phyloP scores from a whole-genome alignment of 92 coral and sea anemone genomes.

The Phenganax marumi region DNA sequence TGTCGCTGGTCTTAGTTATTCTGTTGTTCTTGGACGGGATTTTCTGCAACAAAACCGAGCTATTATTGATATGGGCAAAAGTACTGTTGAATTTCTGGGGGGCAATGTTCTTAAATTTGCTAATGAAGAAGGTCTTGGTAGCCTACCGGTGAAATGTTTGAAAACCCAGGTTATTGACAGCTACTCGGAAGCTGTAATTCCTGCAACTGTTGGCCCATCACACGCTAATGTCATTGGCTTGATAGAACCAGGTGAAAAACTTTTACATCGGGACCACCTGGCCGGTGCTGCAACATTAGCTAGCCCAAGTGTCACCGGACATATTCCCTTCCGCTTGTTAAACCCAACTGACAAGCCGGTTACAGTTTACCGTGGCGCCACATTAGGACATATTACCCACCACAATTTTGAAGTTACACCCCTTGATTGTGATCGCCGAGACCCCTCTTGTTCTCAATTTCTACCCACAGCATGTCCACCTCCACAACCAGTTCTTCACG shows the following conservation, averaged over 20 bases:
- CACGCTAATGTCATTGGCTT: not conserved
- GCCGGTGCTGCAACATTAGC: conserved; percentile 1
- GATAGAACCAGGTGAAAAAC: conserved; percentile 28
- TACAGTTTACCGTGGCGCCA: conserved; percentile 16
- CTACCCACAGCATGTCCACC: not conserved
- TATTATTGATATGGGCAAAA: not conserved
- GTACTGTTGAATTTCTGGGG: conserved; percentile 1
- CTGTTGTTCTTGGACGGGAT: not conserved
- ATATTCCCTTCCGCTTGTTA: conserved; percentile 25
- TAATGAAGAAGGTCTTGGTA: too few relatives aligned
- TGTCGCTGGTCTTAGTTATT: not conserved
- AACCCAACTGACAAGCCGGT: conserved; percentile 44
- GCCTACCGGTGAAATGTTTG: not conserved
- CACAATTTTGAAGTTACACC: not conserved
- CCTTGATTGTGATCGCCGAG: too few relatives aligned
- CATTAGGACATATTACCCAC: conserved; percentile 4
- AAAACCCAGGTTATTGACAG: conserved; percentile 1
- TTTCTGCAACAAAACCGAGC: conserved; percentile 29
- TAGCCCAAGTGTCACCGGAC: not conserved
- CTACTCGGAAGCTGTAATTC: conserved; percentile 4
- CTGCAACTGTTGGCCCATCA: conserved; percentile 7
- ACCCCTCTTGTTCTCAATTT: not conserved
- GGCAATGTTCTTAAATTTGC: conserved; percentile 10
- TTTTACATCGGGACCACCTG: not conserved
- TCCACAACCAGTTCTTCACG: not conserved